Evolutionary conservation across 2,113 vertebrate species (phyloP).

Genomic region (Pelecanoides urinatrix): DNA sequence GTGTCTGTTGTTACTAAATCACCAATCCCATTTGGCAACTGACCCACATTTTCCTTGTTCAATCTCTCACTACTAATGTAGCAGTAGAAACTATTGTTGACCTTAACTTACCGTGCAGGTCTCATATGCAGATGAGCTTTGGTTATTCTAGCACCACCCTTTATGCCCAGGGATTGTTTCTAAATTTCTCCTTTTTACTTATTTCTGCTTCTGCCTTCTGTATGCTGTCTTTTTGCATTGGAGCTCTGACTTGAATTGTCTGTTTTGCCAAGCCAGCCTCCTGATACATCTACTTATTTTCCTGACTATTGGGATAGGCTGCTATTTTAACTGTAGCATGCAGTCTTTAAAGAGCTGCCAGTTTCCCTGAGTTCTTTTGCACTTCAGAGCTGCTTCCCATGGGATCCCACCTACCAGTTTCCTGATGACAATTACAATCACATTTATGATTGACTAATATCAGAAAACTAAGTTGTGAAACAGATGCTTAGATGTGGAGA

Average conservation of each 20-base stretch:
- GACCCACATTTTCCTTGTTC: background rate
- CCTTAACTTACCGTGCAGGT: background rate
- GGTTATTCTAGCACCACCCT: background rate
- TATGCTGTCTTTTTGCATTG: background rate
- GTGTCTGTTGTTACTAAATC: background rate
- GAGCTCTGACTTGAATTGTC: background rate
- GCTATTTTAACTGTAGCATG: background rate
- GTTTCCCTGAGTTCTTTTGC: background rate
- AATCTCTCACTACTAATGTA: background rate
- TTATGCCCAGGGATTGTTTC: too few species aligned
- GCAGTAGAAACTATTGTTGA: background rate
- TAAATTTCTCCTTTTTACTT: background rate
- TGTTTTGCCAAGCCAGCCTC: background rate
- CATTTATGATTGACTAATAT: background rate
- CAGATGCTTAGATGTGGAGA: background rate
- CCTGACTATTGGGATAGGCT: background rate
- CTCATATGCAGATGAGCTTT: background rate
- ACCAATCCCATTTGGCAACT: background rate
- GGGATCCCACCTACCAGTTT: background rate
- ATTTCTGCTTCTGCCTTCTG: background rate
- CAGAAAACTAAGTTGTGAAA: background rate
- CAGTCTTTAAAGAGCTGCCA: background rate
- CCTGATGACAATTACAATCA: background rate
- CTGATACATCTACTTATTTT: background rate
- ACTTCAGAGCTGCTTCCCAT: background rate